Percentiles rank a stretch among this genome's conserved stretches.
Conservation (phyloP, 2,888 invertebrate species). For the Rutpela maculata region DNA sequence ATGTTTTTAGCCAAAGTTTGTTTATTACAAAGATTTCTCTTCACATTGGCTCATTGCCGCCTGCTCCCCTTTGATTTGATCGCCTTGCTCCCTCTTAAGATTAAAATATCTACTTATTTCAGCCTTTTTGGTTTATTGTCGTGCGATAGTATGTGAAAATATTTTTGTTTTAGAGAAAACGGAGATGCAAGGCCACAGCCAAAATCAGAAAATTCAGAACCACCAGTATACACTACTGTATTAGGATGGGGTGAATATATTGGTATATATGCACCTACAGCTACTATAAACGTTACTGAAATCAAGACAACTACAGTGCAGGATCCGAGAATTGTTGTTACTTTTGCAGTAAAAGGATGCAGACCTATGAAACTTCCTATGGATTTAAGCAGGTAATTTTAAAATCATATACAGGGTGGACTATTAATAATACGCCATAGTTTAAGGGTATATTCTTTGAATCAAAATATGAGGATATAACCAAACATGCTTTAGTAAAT, state of each 20-base stretch:
- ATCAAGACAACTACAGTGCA: slow-evolving; percentile 64
- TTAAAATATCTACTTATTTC: no score
- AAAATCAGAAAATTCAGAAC: slow-evolving; percentile 35
- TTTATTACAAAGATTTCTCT: no score
- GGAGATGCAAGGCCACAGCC: neutral
- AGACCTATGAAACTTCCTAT: slow-evolving; percentile 69
- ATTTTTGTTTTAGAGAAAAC: slow-evolving; percentile 8
- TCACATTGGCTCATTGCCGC: no score
- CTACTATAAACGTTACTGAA: slow-evolving; percentile 67
- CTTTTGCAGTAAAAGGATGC: slow-evolving; percentile 72
- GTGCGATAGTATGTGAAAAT: neutral
- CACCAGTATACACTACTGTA: slow-evolving; percentile 52
- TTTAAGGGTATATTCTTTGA: no score
- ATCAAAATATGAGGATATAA: no score
- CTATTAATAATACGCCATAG: no score
- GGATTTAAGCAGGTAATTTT: slow-evolving; percentile 63
- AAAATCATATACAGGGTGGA: no score
- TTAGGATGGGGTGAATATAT: slow-evolving; percentile 71
- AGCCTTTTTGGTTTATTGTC: no score
- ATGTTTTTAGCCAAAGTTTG: no score
- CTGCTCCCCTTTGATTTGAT: no score
- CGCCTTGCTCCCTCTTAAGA: no score
- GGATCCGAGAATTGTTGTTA: slow-evolving; percentile 70
- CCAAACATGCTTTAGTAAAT: no score
- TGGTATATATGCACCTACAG: slow-evolving; percentile 68